Evolutionary conservation across 2,113 vertebrate species (phyloP), one percentile per base, ranked within the genome.

Genomic region (Gobius niger): DNA sequence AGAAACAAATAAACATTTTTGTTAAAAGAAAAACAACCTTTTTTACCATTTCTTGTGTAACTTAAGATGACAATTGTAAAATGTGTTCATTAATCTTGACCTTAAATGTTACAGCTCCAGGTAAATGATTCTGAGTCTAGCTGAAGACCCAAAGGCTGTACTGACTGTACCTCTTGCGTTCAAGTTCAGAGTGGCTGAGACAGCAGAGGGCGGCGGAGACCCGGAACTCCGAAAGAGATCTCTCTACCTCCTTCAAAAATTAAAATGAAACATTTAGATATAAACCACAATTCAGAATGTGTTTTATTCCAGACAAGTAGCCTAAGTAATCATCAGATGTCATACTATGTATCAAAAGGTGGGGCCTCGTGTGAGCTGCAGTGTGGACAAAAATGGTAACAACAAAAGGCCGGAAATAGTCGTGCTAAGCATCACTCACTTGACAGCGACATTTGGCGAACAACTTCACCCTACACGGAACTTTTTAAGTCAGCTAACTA

Each of bases 391-490:
- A n/a, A n/a, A n/a, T 34, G 2, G 24, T 34, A 34, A 34, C 3
- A 74, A 5, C 79, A 76, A 74, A 79, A 71, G 46, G 72, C 68
- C 81, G 85, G 85, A 87, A 80, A 0, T 0, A 0, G 0, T 41
- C 10, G 41, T 13, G 72, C 16, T 19, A 8, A 47, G 12, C n/a
- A 46, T 0, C 0, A 9, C 5, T 0, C 1, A 0, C 2, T 73
- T 80, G 12, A 41, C 52, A 41, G 18, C 19, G 49, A 1, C 19
- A 34, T 76, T 47, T 56, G 7, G 67, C 61, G 69, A 81, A 13
- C 66, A 46, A 63, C 75, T 85, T 69, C n/a, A 75, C 65, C 70
- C 80, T 89, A 93, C 93, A 92, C 91, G 93, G 93, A 93, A 93
- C 91, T 90, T 90, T 88, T 74, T 78, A 19, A 74, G 57, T 70